Conservation (phyloP, 1,140 invertebrate genomes). For the Phthorimaea operculella region DNA sequence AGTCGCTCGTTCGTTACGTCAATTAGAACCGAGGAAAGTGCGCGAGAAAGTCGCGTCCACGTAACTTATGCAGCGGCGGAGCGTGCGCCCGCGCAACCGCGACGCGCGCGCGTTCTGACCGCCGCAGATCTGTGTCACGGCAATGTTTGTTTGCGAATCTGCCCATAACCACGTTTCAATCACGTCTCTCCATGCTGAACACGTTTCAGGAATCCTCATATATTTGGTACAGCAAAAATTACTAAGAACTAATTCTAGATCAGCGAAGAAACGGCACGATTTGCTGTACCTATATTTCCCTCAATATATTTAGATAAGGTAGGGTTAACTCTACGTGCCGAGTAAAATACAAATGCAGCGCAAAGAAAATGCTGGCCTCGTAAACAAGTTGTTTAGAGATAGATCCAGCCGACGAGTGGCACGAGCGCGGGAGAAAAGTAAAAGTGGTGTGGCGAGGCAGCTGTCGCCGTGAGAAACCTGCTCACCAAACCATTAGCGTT, state of each 20-base stretch:
- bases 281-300: no score
- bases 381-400: neutral
- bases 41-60: constrained; percentile 55
- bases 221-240: neutral
- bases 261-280: neutral
- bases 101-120: neutral
- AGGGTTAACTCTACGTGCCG: neutral
- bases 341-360: neutral
- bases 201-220: neutral
- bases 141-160: constrained; percentile 57
- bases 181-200: neutral
- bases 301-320: no score
- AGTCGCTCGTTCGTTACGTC: constrained; percentile 62
- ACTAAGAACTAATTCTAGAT: neutral
- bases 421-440: constrained; percentile 49
- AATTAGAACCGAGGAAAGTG: constrained; percentile 62
- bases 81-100: constrained; percentile 16
- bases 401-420: constrained; percentile 12
- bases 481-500: constrained; percentile 14
- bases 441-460: constrained; percentile 50
- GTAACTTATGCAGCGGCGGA: constrained; percentile 37
- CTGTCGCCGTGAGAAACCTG: constrained; percentile 33
- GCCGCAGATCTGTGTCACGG: constrained; percentile 44
- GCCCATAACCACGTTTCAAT: constrained; percentile 29
- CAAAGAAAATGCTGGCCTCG: neutral